A percentile compares a stretch with the other conserved stretches of the same genome.
phyloP scores from a whole-genome alignment of 2,888 invertebrate species.

The Drosophila mettleri region DNA sequence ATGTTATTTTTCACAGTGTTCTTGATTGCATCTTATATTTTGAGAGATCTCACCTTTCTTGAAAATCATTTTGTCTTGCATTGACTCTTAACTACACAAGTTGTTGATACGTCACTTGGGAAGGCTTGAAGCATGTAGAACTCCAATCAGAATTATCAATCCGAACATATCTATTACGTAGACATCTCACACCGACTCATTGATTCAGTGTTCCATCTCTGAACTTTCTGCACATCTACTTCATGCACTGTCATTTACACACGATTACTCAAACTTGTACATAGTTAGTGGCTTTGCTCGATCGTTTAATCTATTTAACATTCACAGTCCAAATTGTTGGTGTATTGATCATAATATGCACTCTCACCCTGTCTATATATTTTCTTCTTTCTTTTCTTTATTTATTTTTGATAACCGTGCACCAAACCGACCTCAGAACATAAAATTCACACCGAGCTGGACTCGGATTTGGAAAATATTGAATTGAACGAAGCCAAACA shows the following conservation, averaged over 20 bases:
- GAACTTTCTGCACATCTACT: not conserved
- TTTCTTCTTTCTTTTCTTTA: constrained; percentile 78
- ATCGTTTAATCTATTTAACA: constrained; percentile 47
- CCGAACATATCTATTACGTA: not conserved
- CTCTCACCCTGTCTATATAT: constrained; percentile 79
- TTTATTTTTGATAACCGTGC: constrained; percentile 78
- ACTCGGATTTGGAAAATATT: constrained; percentile 83
- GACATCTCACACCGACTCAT: not conserved
- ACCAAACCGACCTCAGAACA: constrained; percentile 79
- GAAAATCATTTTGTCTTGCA: constrained; percentile 37
- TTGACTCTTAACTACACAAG: constrained; percentile 26
- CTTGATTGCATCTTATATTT: constrained; percentile 36
- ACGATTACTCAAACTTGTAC: constrained; percentile 43
- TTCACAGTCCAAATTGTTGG: constrained; percentile 58
- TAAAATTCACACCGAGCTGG: constrained; percentile 84
- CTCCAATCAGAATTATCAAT: constrained; percentile 16
- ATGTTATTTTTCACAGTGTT: constrained; percentile 44
- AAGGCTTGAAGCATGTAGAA: constrained; percentile 32
- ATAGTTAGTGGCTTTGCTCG: constrained; percentile 62
- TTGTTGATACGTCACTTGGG: not conserved
- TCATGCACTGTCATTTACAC: constrained; percentile 6
- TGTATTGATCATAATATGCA: constrained; percentile 66
- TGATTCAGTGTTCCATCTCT: not conserved
- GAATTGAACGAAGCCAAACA: constrained; percentile 80
- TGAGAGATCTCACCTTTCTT: constrained; percentile 82